Evolutionary conservation across 2,113 vertebrate genomes (phyloP).

Genomic region (Thomomys bottae): DNA sequence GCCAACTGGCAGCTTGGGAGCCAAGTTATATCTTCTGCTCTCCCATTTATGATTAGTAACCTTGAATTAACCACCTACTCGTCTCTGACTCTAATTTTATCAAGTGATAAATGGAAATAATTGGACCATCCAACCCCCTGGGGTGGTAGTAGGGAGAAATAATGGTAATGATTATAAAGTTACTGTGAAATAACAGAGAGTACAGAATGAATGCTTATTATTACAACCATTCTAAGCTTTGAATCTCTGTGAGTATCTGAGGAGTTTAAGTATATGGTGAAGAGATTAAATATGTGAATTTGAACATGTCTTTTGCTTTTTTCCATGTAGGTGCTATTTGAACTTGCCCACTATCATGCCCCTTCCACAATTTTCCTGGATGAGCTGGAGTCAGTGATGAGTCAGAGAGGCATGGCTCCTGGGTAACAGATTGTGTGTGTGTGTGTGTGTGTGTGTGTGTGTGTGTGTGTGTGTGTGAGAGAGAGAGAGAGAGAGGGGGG

Average conservation of each 20-base stretch:
- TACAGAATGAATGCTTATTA: constrained; percentile 2
- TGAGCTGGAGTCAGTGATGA: constrained; percentile 98
- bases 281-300: constrained; percentile 15
- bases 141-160: constrained; percentile 13
- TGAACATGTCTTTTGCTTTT: constrained; percentile 53
- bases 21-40: constrained; percentile 24
- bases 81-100: constrained; percentile 60
- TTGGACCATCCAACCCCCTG: constrained; percentile 11
- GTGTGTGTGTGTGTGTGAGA: too few species aligned
- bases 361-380: constrained; percentile 99
- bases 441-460: too few species aligned
- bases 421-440: constrained; percentile 86
- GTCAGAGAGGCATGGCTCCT: constrained; percentile 90
- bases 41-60: neutral
- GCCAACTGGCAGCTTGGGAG: neutral
- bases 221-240: neutral
- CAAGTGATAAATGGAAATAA: constrained; percentile 57
- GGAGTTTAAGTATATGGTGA: constrained; percentile 1
- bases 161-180: constrained; percentile 31
- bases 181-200: constrained; percentile 35
- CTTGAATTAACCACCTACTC: constrained; percentile 29
- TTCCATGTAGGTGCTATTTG: constrained; percentile 92
- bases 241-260: constrained; percentile 40
- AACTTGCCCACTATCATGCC: constrained; percentile 95
- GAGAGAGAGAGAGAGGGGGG: too few species aligned